Percentiles rank a stretch among this genome's conserved stretches.
Evolutionary conservation across 2,113 vertebrate genomes (phyloP).

Genomic region (Zosterops pallidus): DNA sequence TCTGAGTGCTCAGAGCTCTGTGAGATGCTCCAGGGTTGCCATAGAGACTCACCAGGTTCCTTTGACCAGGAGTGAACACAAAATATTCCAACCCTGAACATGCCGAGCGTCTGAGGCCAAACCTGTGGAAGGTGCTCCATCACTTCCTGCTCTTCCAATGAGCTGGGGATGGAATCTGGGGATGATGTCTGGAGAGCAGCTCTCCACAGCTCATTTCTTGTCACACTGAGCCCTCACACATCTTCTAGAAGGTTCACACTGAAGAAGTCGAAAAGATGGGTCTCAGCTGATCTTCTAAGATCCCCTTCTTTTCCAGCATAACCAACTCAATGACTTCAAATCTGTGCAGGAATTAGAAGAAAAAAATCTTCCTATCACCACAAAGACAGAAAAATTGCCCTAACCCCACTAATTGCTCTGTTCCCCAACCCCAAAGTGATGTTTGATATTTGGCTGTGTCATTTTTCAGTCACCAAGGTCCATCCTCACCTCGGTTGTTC

Average conservation of each 20-base stretch:
- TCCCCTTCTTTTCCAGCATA: neutral
- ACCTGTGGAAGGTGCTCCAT: neutral
- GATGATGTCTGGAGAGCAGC: neutral
- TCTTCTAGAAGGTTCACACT: neutral
- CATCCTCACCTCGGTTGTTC: neutral
- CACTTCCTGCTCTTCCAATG: neutral
- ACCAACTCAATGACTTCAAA: neutral
- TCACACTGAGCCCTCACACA: neutral
- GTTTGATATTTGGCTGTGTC: neutral
- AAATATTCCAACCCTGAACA: neutral
- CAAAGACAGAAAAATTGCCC: neutral
- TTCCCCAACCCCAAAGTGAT: accelerated
- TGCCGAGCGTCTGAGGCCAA: accelerated
- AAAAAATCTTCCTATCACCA: neutral
- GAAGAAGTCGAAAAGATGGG: neutral
- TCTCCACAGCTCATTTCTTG: neutral
- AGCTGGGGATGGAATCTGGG: neutral
- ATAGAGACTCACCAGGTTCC: conserved; percentile 16
- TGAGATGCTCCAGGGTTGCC: conserved; percentile 12
- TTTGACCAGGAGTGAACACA: neutral
- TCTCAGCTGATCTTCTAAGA: neutral
- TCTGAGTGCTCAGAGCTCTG: neutral
- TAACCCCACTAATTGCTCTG: neutral
- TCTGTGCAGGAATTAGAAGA: neutral
- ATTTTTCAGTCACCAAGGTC: neutral